Percentiles rank a stretch among this genome's conserved stretches.
Conservation (phyloP, 35 echinoderm and acorn worm species). For the Ophiothrix spiculata region DNA sequence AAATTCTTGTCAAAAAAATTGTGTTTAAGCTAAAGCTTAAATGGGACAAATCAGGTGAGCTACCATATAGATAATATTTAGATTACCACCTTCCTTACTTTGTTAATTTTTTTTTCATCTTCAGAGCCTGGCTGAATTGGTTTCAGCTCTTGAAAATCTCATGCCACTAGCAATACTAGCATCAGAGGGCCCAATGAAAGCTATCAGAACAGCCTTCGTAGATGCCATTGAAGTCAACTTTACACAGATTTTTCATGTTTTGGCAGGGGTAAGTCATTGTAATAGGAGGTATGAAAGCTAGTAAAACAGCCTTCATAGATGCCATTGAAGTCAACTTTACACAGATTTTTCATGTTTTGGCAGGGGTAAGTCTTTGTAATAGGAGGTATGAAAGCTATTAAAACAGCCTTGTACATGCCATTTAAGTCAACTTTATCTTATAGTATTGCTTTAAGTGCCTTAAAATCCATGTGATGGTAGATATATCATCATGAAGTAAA, state of each 20-base stretch:
- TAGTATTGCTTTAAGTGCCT: no score
- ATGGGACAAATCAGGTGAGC: no score
- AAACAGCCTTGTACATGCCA: slow-evolving; percentile 49
- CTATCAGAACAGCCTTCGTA: slow-evolving; percentile 46
- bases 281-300: slow-evolving; percentile 47
- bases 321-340: slow-evolving; percentile 41
- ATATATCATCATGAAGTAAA: no score
- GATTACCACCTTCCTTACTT: background rate
- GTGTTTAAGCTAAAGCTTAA: no score
- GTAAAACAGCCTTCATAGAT: slow-evolving; percentile 47
- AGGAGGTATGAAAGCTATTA: slow-evolving; percentile 54
- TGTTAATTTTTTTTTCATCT: background rate
- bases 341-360: slow-evolving; percentile 7
- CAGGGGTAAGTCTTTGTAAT: slow-evolving; percentile 47
- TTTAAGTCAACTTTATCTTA: slow-evolving; percentile 30
- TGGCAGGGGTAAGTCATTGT: slow-evolving; percentile 45
- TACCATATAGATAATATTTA: no score
- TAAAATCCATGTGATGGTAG: no score
- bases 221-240: slow-evolving; percentile 45
- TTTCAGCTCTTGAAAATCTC: slow-evolving; percentile 43
- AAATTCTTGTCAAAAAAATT: no score
- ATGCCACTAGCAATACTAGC: slow-evolving; percentile 45
- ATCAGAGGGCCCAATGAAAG: slow-evolving; percentile 47
- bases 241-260: slow-evolving; percentile 11
- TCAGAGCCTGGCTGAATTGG: slow-evolving; percentile 44